phyloP scores from a whole-genome alignment of 2,888 invertebrate genomes.

The Dryococelus australis region DNA sequence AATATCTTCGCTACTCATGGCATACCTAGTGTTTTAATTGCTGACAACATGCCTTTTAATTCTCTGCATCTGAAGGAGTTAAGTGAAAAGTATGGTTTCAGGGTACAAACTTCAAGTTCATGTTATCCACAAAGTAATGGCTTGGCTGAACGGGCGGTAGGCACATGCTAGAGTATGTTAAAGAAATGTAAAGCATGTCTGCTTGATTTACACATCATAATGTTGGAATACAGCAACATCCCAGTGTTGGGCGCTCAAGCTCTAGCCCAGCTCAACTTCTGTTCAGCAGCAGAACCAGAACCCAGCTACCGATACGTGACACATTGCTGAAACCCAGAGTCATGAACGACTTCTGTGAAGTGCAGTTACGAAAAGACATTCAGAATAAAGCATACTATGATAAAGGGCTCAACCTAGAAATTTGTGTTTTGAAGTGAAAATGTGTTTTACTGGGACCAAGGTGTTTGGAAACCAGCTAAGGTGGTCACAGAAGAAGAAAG shows the following conservation, averaged over 20 bases:
- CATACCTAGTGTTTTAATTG: not conserved
- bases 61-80: not conserved
- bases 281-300: too few species aligned
- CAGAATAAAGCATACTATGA: not conserved
- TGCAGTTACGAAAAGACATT: not conserved
- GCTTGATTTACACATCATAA: not conserved
- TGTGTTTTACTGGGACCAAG: not conserved
- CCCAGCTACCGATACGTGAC: too few species aligned
- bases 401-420: not conserved
- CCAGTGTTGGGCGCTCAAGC: not conserved
- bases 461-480: not conserved
- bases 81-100: not conserved
- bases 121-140: not conserved
- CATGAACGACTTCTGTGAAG: not conserved
- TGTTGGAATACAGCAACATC: not conserved
- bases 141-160: not conserved
- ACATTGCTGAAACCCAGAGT: too few species aligned
- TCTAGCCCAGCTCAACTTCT: not conserved
- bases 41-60: not conserved
- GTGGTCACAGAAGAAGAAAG: not conserved
- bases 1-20: not conserved
- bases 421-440: not conserved
- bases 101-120: not conserved
- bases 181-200: not conserved
- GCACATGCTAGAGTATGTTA: not conserved